Conservation (phyloP, 2,888 invertebrate species). For the Phrixothrix hirtus region DNA sequence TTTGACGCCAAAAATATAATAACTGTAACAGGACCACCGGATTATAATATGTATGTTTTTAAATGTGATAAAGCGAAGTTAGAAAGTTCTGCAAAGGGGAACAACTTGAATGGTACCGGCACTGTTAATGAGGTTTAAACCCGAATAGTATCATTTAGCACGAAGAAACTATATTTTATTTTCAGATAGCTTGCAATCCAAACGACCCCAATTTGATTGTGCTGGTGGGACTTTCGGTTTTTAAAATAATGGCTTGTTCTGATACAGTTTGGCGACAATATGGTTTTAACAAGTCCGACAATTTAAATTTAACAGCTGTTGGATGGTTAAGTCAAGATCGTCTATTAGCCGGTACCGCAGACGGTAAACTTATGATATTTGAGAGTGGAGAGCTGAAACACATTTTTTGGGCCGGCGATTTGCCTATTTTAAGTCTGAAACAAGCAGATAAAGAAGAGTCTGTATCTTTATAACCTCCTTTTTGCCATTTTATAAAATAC, state of each 20-base stretch:
- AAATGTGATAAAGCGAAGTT: slow-evolving; percentile 82
- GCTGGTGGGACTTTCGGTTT: slow-evolving; percentile 66
- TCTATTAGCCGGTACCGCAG: slow-evolving; percentile 78
- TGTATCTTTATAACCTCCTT: no score
- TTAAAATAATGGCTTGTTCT: slow-evolving; percentile 75
- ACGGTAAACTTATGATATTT: slow-evolving; percentile 75
- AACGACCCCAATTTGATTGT: slow-evolving; percentile 75
- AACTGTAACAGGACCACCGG: slow-evolving; percentile 80
- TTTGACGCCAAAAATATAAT: slow-evolving; percentile 80
- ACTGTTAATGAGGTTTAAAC: slow-evolving; percentile 62
- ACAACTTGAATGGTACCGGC: slow-evolving; percentile 69
- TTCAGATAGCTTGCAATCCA: slow-evolving; percentile 77
- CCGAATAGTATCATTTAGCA: neutral
- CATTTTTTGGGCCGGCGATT: slow-evolving; percentile 65
- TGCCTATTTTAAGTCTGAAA: slow-evolving; percentile 65
- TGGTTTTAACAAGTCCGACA: slow-evolving; percentile 82
- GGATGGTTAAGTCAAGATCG: slow-evolving; percentile 84
- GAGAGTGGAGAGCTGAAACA: slow-evolving; percentile 84
- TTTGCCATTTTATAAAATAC: neutral
- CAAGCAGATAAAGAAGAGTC: slow-evolving; percentile 61
- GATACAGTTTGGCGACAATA: slow-evolving; percentile 82
- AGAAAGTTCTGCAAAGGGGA: slow-evolving; percentile 73
- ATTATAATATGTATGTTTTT: slow-evolving; percentile 80
- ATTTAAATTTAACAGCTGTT: slow-evolving; percentile 72
- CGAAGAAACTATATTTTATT: slow-evolving; percentile 12